Percentiles rank a stretch among this genome's conserved stretches.
Conservation (phyloP, 2,888 invertebrate species). For the Toxonevra muliebris region DNA sequence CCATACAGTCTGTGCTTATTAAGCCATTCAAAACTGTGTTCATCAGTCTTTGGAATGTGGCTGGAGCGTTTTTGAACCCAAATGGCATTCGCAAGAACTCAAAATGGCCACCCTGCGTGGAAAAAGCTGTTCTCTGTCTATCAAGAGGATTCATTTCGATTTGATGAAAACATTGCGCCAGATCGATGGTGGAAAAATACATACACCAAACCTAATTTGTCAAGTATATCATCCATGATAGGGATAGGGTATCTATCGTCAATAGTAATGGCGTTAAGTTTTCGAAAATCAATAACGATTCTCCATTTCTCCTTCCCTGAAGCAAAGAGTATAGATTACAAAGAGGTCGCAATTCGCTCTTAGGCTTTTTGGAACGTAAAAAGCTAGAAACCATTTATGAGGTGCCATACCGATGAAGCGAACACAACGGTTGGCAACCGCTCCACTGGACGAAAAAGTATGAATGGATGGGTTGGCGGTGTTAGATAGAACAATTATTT, state of each 20-base stretch:
- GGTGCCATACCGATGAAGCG: too few species aligned
- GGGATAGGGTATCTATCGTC: constrained; percentile 30
- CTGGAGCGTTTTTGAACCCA: constrained; percentile 35
- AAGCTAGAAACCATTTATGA: too few species aligned
- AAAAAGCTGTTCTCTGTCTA: constrained; percentile 42
- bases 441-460: too few species aligned
- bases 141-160: constrained; percentile 45
- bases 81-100: constrained; percentile 42
- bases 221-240: constrained; percentile 23
- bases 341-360: too few species aligned
- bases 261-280: constrained; percentile 31
- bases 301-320: constrained; percentile 28
- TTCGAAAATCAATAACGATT: constrained; percentile 33
- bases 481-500: too few species aligned
- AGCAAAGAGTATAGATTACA: too few species aligned
- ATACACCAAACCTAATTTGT: constrained; percentile 16
- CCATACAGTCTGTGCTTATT: neutral
- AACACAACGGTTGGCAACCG: too few species aligned
- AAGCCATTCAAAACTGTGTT: constrained; percentile 6
- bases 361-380: too few species aligned
- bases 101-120: constrained; percentile 36
- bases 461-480: too few species aligned
- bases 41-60: constrained; percentile 31
- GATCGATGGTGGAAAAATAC: constrained; percentile 35
- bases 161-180: constrained; percentile 36